Conservation (phyloP, 2,888 invertebrate species). For the Drosophila mulleri region DNA sequence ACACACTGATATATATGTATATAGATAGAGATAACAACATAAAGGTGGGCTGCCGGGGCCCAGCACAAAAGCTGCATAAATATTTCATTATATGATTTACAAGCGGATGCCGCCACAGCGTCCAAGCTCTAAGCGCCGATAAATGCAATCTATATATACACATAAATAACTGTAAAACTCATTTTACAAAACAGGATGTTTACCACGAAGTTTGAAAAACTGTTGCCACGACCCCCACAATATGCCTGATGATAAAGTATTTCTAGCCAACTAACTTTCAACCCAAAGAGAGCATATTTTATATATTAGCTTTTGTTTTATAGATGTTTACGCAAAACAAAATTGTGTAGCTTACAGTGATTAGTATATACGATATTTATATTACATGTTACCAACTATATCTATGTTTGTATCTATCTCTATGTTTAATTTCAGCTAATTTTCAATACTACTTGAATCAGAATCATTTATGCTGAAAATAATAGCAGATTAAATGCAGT, state of each 20-base stretch:
- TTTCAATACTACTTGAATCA: too few species aligned
- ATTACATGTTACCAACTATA: too few species aligned
- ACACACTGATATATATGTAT: not conserved
- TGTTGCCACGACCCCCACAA: constrained; percentile 17
- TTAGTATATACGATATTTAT: too few species aligned
- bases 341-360: too few species aligned
- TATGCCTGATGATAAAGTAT: not conserved
- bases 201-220: constrained; percentile 47
- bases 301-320: not conserved
- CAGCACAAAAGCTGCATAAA: constrained; percentile 53
- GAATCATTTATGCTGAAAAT: not conserved
- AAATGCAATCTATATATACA: constrained; percentile 35
- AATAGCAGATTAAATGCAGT: constrained; percentile 1
- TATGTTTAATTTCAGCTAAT: too few species aligned
- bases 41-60: constrained; percentile 39
- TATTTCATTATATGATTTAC: constrained; percentile 77
- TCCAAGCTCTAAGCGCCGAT: constrained; percentile 32
- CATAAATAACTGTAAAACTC: constrained; percentile 19
- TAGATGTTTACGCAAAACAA: not conserved
- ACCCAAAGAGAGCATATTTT: not conserved
- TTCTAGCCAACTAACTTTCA: constrained; percentile 3
- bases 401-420: too few species aligned
- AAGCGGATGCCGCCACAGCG: constrained; percentile 57
- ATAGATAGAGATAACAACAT: constrained; percentile 13
- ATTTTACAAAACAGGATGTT: constrained; percentile 58